Percentiles rank a stretch among this genome's conserved stretches.
These are phyloP conservation scores for Sterna hirundo DNA, from an alignment of 2,113 vertebrate species.

Conservation along the genomic window DNA sequence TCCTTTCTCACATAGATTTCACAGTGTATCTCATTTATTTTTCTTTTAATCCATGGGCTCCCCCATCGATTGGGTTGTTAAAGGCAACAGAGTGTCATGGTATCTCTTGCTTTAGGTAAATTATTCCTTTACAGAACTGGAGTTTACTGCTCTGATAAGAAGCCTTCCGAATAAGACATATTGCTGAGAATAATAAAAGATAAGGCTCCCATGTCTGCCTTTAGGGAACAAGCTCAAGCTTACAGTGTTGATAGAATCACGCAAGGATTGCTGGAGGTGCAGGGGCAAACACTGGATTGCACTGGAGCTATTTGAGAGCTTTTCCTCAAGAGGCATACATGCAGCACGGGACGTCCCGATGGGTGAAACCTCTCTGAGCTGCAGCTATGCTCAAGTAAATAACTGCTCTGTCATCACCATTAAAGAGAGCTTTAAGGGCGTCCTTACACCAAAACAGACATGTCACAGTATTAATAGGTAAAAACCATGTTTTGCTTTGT, in stretches of 20 bases:
- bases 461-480: not conserved
- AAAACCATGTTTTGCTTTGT: not conserved
- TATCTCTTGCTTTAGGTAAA: not conserved
- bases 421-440: not conserved
- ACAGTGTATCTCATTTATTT: not conserved
- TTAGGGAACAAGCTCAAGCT: not conserved
- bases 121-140: not conserved
- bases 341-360: accelerated
- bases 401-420: not conserved
- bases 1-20: not conserved
- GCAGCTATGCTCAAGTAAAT: not conserved
- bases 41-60: not conserved
- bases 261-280: not conserved
- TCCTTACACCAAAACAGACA: not conserved
- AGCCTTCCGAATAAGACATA: not conserved
- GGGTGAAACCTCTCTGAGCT: not conserved
- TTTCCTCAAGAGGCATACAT: accelerated
- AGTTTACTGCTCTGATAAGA: not conserved
- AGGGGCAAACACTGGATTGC: not conserved
- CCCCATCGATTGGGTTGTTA: not conserved
- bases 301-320: not conserved
- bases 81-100: not conserved
- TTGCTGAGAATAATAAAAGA: not conserved
- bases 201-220: not conserved
- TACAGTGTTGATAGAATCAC: not conserved